Conservation (phyloP, 2,797 vertebrate genomes). For the Pseudochirops cupreus region DNA sequence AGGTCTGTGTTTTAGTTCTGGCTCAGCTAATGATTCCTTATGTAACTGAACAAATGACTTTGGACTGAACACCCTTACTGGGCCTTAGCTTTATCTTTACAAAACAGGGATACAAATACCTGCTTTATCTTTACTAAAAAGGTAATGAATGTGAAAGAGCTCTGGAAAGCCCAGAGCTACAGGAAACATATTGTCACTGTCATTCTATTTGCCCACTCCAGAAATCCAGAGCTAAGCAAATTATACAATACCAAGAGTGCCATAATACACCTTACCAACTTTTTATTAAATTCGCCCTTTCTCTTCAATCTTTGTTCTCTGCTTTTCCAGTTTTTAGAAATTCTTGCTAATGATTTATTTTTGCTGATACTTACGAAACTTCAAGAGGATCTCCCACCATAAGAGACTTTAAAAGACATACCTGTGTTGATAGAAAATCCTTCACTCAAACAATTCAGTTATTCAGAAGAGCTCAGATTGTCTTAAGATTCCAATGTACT, state of each 20-base stretch:
- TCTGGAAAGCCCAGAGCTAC: neutral
- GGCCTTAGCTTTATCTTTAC: neutral
- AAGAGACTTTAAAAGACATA: neutral
- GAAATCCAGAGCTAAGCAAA: conserved; percentile 13
- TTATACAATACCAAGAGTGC: conserved; percentile 12
- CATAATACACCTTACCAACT: conserved; percentile 17
- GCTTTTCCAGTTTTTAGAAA: neutral
- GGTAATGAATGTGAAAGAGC: neutral
- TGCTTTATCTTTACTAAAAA: neutral
- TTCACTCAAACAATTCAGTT: neutral
- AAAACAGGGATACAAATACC: neutral
- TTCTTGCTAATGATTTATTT: neutral
- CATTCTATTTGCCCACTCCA: conserved; percentile 21
- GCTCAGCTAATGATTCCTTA: neutral
- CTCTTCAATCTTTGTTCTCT: neutral
- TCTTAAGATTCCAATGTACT: neutral
- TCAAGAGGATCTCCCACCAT: neutral
- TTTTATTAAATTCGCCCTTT: neutral
- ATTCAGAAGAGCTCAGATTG: neutral
- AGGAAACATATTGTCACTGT: conserved; percentile 28
- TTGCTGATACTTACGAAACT: neutral
- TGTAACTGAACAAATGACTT: neutral
- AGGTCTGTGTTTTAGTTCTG: too few relatives aligned
- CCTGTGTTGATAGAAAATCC: neutral
- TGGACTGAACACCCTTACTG: neutral